A percentile compares a stretch with the other conserved stretches of the same genome.
Conservation (phyloP, 1,140 invertebrate species). For the Caenorhabditis brenneri region DNA sequence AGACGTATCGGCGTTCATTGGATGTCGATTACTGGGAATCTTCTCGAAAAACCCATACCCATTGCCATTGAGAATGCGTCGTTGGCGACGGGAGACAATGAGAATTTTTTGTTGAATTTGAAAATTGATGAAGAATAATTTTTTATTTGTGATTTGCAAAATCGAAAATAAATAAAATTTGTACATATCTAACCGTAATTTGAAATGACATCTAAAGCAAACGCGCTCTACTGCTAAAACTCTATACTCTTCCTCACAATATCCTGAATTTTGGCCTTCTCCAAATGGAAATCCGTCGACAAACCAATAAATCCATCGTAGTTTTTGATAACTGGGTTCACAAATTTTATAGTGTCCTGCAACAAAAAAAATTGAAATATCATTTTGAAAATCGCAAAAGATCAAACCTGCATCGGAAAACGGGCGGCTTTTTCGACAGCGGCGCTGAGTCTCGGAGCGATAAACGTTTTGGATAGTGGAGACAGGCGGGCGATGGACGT, state of each 20-base stretch:
- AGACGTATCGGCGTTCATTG: background rate
- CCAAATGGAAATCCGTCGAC: slow-evolving; percentile 63
- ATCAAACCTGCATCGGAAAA: slow-evolving; percentile 66
- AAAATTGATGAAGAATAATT: background rate
- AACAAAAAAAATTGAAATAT: background rate
- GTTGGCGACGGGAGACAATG: background rate
- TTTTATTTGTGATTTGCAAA: too few relatives aligned
- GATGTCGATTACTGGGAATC: background rate
- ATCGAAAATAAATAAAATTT: too few relatives aligned
- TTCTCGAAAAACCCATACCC: background rate
- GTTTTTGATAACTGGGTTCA: slow-evolving; percentile 62
- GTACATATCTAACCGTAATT: slow-evolving; percentile 8
- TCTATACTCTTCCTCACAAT: background rate
- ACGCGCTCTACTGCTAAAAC: background rate
- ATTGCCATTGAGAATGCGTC: background rate
- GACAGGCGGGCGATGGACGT: slow-evolving; percentile 65
- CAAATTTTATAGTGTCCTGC: slow-evolving; percentile 68
- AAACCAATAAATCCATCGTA: slow-evolving; percentile 68
- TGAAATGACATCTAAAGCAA: background rate
- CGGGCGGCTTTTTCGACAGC: slow-evolving; percentile 69
- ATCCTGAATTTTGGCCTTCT: background rate
- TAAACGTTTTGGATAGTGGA: slow-evolving; percentile 68
- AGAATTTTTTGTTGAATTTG: background rate
- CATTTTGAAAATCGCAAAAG: too few relatives aligned
- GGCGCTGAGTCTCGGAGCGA: slow-evolving; percentile 65